These are phyloP conservation scores for Beris chalybata DNA, from an alignment of 2,888 invertebrate genomes.

Conservation along the genomic window DNA sequence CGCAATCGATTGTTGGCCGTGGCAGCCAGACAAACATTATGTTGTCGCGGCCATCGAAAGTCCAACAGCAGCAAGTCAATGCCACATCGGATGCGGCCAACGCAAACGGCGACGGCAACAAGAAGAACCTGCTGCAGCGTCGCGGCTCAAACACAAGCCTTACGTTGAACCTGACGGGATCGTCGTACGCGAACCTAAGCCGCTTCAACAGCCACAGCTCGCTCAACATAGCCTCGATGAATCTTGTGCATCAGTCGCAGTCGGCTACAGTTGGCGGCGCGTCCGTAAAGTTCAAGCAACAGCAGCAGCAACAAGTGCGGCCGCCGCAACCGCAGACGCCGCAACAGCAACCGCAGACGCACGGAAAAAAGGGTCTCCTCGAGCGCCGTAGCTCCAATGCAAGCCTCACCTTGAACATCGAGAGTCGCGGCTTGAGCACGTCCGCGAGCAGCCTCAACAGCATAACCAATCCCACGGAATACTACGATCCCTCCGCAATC, in stretches of 20 bases:
- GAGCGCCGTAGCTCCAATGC: slow-evolving; percentile 90
- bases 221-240: slow-evolving; percentile 49
- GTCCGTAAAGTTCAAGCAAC: slow-evolving; percentile 2
- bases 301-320: slow-evolving; percentile 45
- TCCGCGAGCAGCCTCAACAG: slow-evolving; percentile 60
- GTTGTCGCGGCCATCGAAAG: background rate
- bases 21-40: slow-evolving; percentile 19
- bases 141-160: slow-evolving; percentile 85
- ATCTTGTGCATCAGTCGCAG: background rate
- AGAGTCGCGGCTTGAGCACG: slow-evolving; percentile 58
- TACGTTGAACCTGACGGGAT: slow-evolving; percentile 71
- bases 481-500: slow-evolving; percentile 21
- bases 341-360: slow-evolving; percentile 45
- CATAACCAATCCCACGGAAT: slow-evolving; percentile 50
- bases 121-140: slow-evolving; percentile 73
- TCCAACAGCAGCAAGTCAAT: background rate
- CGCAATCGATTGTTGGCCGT: slow-evolving; percentile 1
- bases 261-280: background rate
- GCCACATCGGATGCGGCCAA: background rate
- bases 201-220: slow-evolving; percentile 63
- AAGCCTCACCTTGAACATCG: slow-evolving; percentile 78
- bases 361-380: slow-evolving; percentile 67
- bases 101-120: slow-evolving; percentile 35
- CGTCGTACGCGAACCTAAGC: slow-evolving; percentile 56
- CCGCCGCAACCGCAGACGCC: slow-evolving; percentile 51